Evolutionary conservation across 2,797 vertebrate genomes (phyloP).

Genomic region (Lutjanus argentimaculatus): DNA sequence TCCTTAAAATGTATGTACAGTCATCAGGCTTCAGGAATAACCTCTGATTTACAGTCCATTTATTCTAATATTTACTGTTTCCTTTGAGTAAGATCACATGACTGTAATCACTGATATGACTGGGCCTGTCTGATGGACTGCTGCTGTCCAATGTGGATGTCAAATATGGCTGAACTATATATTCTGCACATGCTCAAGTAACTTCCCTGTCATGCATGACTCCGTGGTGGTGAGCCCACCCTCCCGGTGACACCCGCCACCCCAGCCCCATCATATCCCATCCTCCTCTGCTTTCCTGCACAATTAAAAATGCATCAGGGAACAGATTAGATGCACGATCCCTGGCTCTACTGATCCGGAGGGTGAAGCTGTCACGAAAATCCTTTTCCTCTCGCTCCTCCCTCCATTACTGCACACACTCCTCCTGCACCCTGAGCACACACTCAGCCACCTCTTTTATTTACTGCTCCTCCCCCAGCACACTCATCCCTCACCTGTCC

Average conservation of each 20-base stretch:
- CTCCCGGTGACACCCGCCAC: constrained; percentile 49
- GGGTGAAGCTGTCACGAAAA: constrained; percentile 86
- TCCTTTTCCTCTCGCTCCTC: constrained; percentile 16
- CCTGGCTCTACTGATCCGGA: constrained; percentile 80
- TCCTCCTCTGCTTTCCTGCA: constrained; percentile 59
- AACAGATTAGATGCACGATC: constrained; percentile 83
- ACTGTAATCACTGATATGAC: no score
- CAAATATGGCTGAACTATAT: background rate
- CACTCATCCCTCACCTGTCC: constrained; percentile 87
- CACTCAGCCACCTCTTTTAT: constrained; percentile 53
- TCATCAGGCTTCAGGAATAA: background rate
- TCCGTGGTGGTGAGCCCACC: constrained; percentile 40
- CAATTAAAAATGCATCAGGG: constrained; percentile 88
- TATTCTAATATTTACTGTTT: background rate
- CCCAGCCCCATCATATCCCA: constrained; percentile 32
- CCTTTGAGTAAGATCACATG: background rate
- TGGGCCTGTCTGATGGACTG: background rate
- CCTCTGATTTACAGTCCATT: background rate
- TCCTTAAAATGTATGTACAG: background rate
- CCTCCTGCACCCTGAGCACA: constrained; percentile 69
- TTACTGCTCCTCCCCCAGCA: constrained; percentile 52
- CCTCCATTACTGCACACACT: constrained; percentile 33
- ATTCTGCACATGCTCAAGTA: background rate
- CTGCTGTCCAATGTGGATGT: background rate
- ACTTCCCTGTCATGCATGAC: constrained; percentile 33